Evolutionary conservation across 2,113 vertebrate genomes (phyloP).

Genomic region (Neodontobutis hainanensis): DNA sequence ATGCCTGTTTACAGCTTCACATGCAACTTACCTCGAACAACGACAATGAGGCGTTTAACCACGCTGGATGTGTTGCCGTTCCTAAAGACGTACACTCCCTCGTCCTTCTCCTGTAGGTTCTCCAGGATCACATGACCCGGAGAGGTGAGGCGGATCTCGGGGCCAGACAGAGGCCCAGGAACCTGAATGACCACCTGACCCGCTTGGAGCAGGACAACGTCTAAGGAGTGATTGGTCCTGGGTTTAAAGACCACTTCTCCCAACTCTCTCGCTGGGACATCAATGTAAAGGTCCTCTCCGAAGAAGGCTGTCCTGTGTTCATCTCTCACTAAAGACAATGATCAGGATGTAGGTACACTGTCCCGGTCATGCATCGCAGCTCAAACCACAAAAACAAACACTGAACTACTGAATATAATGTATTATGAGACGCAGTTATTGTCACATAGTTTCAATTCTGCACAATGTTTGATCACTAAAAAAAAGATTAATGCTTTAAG

Average conservation of each 20-base stretch:
- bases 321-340: conserved; percentile 54
- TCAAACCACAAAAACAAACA: no score
- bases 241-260: conserved; percentile 69
- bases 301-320: conserved; percentile 72
- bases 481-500: no score
- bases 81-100: conserved; percentile 73
- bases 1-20: no score
- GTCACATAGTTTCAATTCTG: no score
- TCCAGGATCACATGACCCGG: conserved; percentile 70
- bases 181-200: conserved; percentile 29
- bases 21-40: conserved; percentile 62
- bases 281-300: conserved; percentile 75
- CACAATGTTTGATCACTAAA: no score
- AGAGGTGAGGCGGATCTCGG: conserved; percentile 35
- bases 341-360: no score
- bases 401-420: no score
- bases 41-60: conserved; percentile 56
- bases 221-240: conserved; percentile 4
- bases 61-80: conserved; percentile 17
- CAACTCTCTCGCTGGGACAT: conserved; percentile 31
- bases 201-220: conserved; percentile 55
- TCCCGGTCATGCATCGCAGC: no score
- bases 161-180: background rate
- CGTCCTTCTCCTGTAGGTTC: conserved; percentile 74
- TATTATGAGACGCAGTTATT: no score